Evolutionary conservation across 1,140 invertebrate genomes (phyloP), one percentile per base, ranked within the genome.

Genomic region (Zaprionus ghesquierei): DNA sequence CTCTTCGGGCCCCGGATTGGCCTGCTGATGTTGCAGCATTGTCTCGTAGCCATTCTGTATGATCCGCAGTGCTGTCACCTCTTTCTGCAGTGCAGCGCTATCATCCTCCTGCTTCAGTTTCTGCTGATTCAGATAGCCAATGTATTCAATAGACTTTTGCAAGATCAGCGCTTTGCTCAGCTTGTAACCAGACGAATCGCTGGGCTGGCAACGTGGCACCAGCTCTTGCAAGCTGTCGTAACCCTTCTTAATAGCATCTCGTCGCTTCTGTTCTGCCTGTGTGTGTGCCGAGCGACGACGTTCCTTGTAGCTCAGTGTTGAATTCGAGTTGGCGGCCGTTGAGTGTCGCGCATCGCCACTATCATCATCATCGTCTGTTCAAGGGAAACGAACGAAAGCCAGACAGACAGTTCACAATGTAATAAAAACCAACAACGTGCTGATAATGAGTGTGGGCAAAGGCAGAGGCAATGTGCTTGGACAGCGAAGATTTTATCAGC

Each of bases 201-300:
- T 96, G 29, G 94, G 93, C 63, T 95, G 93, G 92, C 98, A 99
- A 51, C 96, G 97, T 2, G 98, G 98, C 5, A 99, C 98, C 72
- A 99, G 92, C 81, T 96, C 96, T 93, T 98, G 97, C 29, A 98
- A 93, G 5, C 96, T 95, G 92, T 98, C 97, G 92, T 98, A 98
- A 1, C 98, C 97, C 92, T 97, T 98, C 90, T 99, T 99, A 64
- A 99, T 99, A 2, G 98, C 98, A 94, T 99, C 98, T 90, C 98
- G 94, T 73, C 98, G 94, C 92, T 99, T 99, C 92, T 99, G 98
- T 92, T 99, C 98, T 3, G 98, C 98, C 92, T 98, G 97, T 0
- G 98, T 99, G 91, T 99, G 98, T 6, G 98, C 98, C 92, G 99
- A 98, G 69, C 98, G 94, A 33, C 98, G 93, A 25, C 98, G 93